Conservation (phyloP, 2,113 vertebrate genomes). For the Anarhynchus alexandrinus region DNA sequence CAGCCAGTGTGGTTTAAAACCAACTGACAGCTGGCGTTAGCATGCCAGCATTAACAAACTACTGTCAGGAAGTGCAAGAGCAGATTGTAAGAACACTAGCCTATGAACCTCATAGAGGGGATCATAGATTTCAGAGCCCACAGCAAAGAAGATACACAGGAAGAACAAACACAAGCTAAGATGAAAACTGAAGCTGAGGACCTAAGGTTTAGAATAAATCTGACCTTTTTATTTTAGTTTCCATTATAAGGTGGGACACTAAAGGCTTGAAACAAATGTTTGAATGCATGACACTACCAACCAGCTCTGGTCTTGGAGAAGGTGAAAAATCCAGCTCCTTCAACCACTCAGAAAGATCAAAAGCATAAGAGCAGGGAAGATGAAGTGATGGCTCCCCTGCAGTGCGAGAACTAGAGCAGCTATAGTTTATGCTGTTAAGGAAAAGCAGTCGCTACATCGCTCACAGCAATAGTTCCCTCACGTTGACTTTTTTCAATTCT, state of each 20-base stretch:
- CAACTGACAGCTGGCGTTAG: neutral
- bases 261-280: neutral
- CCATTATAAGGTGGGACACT: neutral
- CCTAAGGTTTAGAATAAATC: neutral
- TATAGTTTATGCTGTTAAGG: neutral
- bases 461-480: neutral
- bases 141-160: neutral
- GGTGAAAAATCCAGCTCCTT: neutral
- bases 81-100: neutral
- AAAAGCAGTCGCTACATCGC: neutral
- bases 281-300: rapidly evolving
- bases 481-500: neutral
- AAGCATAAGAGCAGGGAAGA: neutral
- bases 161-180: neutral
- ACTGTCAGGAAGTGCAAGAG: neutral
- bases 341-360: neutral
- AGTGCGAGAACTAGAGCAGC: neutral
- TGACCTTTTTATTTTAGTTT: neutral
- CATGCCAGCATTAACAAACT: neutral
- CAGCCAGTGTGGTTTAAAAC: neutral
- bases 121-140: neutral
- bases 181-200: neutral
- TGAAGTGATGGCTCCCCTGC: neutral
- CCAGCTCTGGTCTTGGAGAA: neutral
- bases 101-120: neutral